Conservation (phyloP, 2,888 invertebrate genomes). For the Oscheius sp. region DNA sequence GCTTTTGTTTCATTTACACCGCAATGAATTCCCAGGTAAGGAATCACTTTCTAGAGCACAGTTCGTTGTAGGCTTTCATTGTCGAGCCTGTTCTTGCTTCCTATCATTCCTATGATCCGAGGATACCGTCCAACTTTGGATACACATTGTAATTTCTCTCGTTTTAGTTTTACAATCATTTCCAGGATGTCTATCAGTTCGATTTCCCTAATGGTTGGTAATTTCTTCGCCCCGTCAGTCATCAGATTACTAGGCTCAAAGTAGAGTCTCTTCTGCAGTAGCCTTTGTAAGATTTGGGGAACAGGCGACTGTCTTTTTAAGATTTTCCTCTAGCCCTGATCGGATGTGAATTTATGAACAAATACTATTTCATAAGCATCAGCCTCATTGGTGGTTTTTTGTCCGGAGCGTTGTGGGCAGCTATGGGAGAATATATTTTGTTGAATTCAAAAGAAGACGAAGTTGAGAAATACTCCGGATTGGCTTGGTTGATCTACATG, state of each 20-base stretch:
- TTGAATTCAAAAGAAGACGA: background rate
- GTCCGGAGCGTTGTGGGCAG: background rate
- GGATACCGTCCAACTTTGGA: background rate
- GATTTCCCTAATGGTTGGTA: background rate
- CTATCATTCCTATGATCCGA: background rate
- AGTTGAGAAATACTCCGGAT: conserved; percentile 1
- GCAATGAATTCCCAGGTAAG: background rate
- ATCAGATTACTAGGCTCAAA: background rate
- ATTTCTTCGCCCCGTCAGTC: background rate
- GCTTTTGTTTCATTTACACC: background rate
- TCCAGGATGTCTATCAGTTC: no score
- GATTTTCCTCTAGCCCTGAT: background rate
- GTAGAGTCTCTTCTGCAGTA: background rate
- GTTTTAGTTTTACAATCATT: no score
- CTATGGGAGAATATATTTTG: background rate
- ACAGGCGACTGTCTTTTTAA: background rate
- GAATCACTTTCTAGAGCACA: background rate
- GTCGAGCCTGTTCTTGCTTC: background rate
- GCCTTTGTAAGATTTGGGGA: background rate
- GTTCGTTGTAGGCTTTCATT: background rate
- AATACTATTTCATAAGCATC: background rate
- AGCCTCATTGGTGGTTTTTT: background rate
- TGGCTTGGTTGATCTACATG: conserved; percentile 12
- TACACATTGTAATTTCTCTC: background rate
- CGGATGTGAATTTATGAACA: background rate